These are phyloP conservation scores for Melanargia galathea DNA, from an alignment of 2,888 invertebrate genomes.

Conservation along the genomic window DNA sequence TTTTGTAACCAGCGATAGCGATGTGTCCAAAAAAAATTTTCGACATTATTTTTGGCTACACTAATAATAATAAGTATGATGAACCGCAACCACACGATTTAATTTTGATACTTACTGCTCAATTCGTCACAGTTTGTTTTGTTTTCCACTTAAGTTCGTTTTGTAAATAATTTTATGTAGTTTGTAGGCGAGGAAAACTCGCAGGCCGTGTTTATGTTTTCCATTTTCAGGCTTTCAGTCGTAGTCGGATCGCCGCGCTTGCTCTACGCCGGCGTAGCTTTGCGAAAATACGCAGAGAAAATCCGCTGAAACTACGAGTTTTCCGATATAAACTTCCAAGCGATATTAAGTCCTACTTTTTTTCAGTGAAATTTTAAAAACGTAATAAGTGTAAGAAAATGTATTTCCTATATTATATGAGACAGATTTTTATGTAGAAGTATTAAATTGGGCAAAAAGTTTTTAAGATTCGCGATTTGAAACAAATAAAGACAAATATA, in stretches of 20 bases:
- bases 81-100: no score
- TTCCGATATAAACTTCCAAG: not conserved
- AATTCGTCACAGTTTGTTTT: not conserved
- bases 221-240: slow-evolving; percentile 63
- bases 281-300: slow-evolving; percentile 24
- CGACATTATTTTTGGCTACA: no score
- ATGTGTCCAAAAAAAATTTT: no score
- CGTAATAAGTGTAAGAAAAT: not conserved
- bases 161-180: slow-evolving; percentile 20
- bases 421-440: not conserved
- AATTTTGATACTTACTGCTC: not conserved
- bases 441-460: not conserved
- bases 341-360: not conserved
- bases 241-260: slow-evolving; percentile 47
- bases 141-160: not conserved
- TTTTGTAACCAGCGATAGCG: no score
- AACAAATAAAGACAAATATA: no score
- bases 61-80: no score
- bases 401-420: not conserved
- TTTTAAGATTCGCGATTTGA: no score
- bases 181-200: slow-evolving; percentile 9
- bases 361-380: not conserved
- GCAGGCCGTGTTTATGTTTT: slow-evolving; percentile 33
- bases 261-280: slow-evolving; percentile 49
- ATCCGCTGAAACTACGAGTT: slow-evolving; percentile 11